Base-by-base conservation (phyloP, 2,113 vertebrate species). In the Nanger granti region DNA sequence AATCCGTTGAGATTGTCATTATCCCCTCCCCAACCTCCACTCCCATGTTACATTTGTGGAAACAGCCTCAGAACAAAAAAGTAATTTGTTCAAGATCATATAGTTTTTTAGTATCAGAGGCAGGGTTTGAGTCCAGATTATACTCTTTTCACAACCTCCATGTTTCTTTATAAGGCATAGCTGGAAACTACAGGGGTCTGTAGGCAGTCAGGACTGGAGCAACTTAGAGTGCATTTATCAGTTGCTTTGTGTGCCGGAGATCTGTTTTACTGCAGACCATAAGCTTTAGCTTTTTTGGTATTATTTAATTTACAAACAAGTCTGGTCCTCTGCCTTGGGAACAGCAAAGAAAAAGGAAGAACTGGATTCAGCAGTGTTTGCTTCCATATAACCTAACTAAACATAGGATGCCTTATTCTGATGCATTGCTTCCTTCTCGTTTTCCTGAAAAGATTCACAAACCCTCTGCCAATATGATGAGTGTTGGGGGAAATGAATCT, bases 401-500 rank as follows among this genome's bases (percentile, higher is more conserved):
- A 95, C 73, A 93, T 4, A 26, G 59, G 66, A 64, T 54, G 76
- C 62, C 57, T 96, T 64, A 94, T 86, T 97, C 93, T 44, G 47
- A 47, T 82, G 73, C 80, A 90, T 28, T 89, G 66, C 69, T 90
- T 95, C 85, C 79, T 95, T 90, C 92, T 90, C 7, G 1, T 82
- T 87, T 97, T 95, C 83, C 52, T 92, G 66, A 98, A 96, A 94
- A 94, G 64, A 96, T 93, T 85, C 73, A 73, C 49, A 11, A 88
- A 62, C 62, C 52, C 59, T 88, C 88, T 97, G 96, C 94, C 94
- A 97, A 95, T 83, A 37, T 73, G 87, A 73, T 92, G 88, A 92
- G 88, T 97, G 97, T 96, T 96, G 91, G 82, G 91, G 59, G 41
- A 97, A 97, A 96, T 94, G 92, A 90, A 88, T 94, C 93, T 93